Evolutionary conservation across 2,888 invertebrate genomes (phyloP), one percentile per base, ranked within the genome.

Genomic region (Scrobipalpa atriplicella): DNA sequence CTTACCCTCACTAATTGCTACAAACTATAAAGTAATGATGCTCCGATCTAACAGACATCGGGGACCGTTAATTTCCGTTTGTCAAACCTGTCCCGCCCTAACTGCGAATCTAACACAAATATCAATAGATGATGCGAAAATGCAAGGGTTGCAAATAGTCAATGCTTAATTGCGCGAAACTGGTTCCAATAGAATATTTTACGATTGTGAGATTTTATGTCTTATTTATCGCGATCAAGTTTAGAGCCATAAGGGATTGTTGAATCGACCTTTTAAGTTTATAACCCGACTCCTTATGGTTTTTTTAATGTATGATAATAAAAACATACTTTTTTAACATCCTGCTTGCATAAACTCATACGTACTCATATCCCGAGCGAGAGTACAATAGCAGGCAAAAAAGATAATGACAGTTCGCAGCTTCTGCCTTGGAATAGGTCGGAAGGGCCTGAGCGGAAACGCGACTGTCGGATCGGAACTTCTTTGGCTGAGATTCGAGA

Each of bases 21-120:
- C 78, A 73, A 75, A 71, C 74, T 67, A 65, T 66, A 66, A 71
- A 69, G 80, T 76, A 79, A 80, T 78, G 75, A 81, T 77, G 79
- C 79, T 75, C 78, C 54, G 64, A 78, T 72, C 74, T 81, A 90
- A 92, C 92, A 89, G 91, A 82, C 90, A 76, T 80, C 78, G 78
- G 78, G 75, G 78, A 89, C 92, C 92, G 92, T 92, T 92, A 92
- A 82, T 84, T 88, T 87, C 86, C 89, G 90, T 92, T 91, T 83
- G 81, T 72, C 78, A 87, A 91, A 91, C 91, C 89, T 83, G 91
- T 86, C 85, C 79, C 78, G 73, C 75, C 77, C 81, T 72, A 81
- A 80, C 80, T 82, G 77, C 76, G 80, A 85, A 84, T 83, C 83
- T 72, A 74, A 75, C 73, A 72, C 74, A 76, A 75, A 77, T 16